These are phyloP conservation scores for Neolamprologus toae DNA, from an alignment of 2,113 vertebrate species.

Conservation along the genomic window DNA sequence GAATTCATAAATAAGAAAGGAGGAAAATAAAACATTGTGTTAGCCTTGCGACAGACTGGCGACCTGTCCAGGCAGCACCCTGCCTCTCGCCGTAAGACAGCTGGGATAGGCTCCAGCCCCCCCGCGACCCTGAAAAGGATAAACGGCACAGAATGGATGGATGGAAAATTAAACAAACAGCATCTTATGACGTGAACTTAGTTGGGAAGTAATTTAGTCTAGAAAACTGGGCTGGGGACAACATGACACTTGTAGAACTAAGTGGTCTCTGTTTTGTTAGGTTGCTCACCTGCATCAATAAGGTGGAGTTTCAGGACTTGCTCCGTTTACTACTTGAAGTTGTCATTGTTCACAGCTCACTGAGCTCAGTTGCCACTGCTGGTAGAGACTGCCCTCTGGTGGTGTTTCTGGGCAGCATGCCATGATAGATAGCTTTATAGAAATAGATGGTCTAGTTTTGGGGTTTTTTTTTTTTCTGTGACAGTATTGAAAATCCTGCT, in stretches of 20 bases:
- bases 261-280: background rate
- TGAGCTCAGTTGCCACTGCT: background rate
- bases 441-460: background rate
- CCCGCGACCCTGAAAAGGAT: accelerated
- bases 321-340: background rate
- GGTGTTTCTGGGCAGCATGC: background rate
- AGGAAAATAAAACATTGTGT: background rate
- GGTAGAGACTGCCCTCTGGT: background rate
- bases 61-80: background rate
- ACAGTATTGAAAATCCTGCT: background rate
- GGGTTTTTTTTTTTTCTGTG: accelerated
- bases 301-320: background rate
- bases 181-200: background rate
- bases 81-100: background rate
- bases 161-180: background rate
- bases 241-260: background rate
- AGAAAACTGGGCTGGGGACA: background rate
- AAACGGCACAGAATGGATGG: background rate
- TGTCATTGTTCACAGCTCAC: background rate
- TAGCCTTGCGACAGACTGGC: background rate
- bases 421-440: background rate
- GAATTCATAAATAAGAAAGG: background rate
- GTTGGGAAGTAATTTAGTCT: background rate
- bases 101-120: background rate
- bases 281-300: background rate